Evolutionary conservation across 2,888 invertebrate genomes (phyloP), one percentile per base, ranked within the genome.

Genomic region (Eupithecia subumbrata): DNA sequence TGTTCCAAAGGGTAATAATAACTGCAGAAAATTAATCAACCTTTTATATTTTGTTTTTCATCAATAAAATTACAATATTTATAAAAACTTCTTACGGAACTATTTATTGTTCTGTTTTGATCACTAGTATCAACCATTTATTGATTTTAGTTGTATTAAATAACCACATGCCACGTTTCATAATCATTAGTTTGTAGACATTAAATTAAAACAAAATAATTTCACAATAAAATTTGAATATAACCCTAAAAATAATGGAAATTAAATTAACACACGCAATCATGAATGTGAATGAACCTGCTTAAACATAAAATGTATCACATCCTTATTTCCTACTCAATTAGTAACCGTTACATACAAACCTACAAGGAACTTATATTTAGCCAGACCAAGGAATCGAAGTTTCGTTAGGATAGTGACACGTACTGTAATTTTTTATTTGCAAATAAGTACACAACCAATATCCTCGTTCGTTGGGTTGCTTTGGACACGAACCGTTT

Each of bases 361-460:
- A 68, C 86, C 89, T 86, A 87, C 89, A 94, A 67, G 94, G 94
- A 94, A 94, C 94, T 93, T 93, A 94, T 84, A 88, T 83, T 91
- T 92, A 94, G 90, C 90, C 90, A 90, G 91, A 93, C 91, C 90
- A 88, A 89, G 87, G 82, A 89, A 88, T 75, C 34, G 45, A 73
- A 77, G 43, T 90, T 87, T 91, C 84, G 82, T 85, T 78, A 86
- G 84, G 82, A 87, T 70, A 73, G 63, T 72, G 69, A 70, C 66
- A 63, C 60, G 11, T 56, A 37, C 66, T 60, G 67, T 70, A 74
- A 64, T 56, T 72, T 69, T 74, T 71, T 68, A 71, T 69, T 74
- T 67, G 71, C 82, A 83, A 85, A 86, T 94, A 95, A 95, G 95
- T 95, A 95, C 94, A 94, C 94, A 94, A 94, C 95, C 95, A 91